These are phyloP conservation scores for Myotis vivesi DNA, from an alignment of 2,797 vertebrate species.

Conservation along the genomic window DNA sequence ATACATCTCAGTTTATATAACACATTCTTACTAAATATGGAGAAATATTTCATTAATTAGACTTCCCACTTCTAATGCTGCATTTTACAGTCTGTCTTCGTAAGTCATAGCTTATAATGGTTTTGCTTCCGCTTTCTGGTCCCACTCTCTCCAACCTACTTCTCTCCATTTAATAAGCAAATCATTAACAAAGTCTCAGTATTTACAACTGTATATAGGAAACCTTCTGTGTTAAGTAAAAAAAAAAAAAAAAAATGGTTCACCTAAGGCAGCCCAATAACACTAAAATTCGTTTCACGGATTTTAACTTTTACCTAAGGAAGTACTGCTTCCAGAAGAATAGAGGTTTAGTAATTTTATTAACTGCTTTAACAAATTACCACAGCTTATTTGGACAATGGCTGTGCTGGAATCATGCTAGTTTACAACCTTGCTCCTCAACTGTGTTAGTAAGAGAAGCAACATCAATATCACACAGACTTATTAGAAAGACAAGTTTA, in stretches of 20 bases:
- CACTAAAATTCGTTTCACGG: neutral
- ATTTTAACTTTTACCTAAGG: neutral
- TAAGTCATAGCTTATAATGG: neutral
- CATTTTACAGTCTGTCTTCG: neutral
- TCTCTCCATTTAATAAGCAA: constrained; percentile 21
- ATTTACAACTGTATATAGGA: neutral
- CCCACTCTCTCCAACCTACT: neutral
- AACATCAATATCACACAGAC: neutral
- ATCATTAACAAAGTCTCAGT: neutral
- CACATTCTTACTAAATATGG: neutral
- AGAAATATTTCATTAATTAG: neutral
- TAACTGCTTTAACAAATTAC: neutral
- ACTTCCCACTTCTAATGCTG: neutral
- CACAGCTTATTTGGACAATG: neutral
- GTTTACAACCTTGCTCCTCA: neutral
- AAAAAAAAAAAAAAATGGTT: neutral
- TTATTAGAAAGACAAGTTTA: neutral
- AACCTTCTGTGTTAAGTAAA: neutral
- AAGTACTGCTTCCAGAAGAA: neutral
- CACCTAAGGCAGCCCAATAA: neutral
- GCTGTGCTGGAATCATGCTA: neutral
- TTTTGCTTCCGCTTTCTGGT: neutral
- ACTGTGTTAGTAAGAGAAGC: neutral
- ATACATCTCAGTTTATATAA: neutral
- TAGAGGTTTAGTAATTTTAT: neutral